phyloP scores from a whole-genome alignment of 2,888 invertebrate genomes.

The Orthosia gracilis region DNA sequence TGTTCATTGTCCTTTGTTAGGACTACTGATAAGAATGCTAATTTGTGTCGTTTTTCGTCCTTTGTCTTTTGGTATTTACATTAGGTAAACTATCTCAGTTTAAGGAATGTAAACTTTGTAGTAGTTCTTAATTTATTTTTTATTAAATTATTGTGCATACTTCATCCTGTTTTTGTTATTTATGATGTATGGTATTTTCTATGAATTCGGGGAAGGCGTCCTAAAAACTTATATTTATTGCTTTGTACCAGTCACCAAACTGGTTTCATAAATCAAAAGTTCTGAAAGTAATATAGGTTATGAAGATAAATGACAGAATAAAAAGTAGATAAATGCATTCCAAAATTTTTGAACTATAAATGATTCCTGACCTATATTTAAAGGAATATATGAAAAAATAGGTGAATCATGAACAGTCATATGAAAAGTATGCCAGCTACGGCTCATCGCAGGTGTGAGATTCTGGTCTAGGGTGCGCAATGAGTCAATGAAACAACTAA shows the following conservation, averaged over 20 bases:
- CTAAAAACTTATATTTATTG: not conserved
- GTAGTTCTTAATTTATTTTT: no score
- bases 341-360: constrained; percentile 14
- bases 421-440: constrained; percentile 23
- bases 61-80: constrained; percentile 8
- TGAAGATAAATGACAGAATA: constrained; percentile 6
- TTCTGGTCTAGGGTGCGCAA: constrained; percentile 14
- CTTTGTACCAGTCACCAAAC: not conserved
- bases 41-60: not conserved
- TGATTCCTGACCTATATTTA: constrained; percentile 24
- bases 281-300: not conserved
- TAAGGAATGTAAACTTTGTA: no score
- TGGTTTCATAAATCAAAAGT: constrained; percentile 11
- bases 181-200: not conserved
- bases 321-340: constrained; percentile 2
- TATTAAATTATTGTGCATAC: no score
- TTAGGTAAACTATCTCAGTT: no score
- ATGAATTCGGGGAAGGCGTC: not conserved
- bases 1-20: constrained; percentile 6
- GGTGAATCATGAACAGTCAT: constrained; percentile 18
- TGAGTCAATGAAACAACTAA: constrained; percentile 3
- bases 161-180: no score
- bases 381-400: constrained; percentile 3
- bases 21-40: constrained; percentile 23
- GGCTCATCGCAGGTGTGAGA: constrained; percentile 40